A percentile compares a stretch with the other conserved stretches of the same genome.
Conservation (phyloP, 2,113 vertebrate species). For the Eptesicus fuscus region DNA sequence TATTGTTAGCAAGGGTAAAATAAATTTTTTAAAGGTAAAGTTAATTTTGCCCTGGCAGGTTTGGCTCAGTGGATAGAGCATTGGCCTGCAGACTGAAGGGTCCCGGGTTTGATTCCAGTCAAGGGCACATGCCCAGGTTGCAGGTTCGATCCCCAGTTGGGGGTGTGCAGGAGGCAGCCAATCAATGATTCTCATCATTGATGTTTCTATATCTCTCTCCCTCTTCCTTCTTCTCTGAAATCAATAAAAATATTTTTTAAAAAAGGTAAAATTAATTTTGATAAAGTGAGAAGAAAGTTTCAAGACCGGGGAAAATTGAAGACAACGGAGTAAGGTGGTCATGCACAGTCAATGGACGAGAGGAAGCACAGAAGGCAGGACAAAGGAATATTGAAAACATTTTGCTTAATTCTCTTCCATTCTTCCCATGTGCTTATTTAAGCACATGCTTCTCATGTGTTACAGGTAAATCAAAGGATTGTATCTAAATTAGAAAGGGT, state of each 20-base stretch:
- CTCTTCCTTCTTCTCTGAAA: too few relatives aligned
- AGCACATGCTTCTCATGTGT: neutral
- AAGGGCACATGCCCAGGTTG: too few relatives aligned
- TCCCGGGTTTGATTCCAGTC: too few relatives aligned
- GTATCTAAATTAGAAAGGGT: neutral
- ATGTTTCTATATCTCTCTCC: too few relatives aligned
- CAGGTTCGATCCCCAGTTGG: too few relatives aligned
- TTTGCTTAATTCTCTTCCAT: conserved; percentile 27
- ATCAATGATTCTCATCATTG: too few relatives aligned
- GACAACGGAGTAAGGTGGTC: neutral
- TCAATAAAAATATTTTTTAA: neutral
- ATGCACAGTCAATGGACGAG: neutral
- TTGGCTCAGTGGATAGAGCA: too few relatives aligned
- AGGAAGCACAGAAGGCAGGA: neutral
- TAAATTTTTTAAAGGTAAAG: neutral
- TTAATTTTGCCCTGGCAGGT: neutral
- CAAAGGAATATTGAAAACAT: neutral
- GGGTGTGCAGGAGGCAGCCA: too few relatives aligned
- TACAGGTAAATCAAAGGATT: neutral
- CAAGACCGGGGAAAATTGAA: neutral
- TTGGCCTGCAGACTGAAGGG: too few relatives aligned
- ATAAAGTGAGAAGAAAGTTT: neutral
- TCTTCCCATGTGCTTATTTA: neutral
- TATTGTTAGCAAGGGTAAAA: neutral
- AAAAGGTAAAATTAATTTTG: conserved; percentile 23